These are phyloP conservation scores for Heteropelma amictum DNA, from an alignment of 2,888 invertebrate species.

Conservation along the genomic window DNA sequence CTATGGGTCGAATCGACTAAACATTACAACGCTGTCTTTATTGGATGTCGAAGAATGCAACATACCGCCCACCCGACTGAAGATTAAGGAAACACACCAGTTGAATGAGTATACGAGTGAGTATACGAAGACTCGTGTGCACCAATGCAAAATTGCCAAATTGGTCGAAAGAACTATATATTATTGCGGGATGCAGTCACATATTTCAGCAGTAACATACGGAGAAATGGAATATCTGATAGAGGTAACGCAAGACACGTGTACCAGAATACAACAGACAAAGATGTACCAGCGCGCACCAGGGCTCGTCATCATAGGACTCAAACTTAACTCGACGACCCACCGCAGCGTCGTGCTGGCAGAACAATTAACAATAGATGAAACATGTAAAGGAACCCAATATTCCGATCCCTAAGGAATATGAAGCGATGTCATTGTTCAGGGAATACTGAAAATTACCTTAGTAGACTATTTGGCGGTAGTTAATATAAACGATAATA, in stretches of 20 bases:
- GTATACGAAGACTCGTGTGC: no score
- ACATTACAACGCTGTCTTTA: slow-evolving; percentile 46
- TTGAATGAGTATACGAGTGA: slow-evolving; percentile 39
- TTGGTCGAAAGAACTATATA: slow-evolving; percentile 31
- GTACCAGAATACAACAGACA: slow-evolving; percentile 5
- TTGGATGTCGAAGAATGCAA: slow-evolving; percentile 44
- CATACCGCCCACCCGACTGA: slow-evolving; percentile 8
- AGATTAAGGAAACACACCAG: slow-evolving; percentile 7
- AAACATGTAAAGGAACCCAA: no score
- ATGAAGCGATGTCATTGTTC: slow-evolving; percentile 46
- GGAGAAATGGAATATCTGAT: slow-evolving; percentile 36
- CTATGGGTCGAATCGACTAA: slow-evolving; percentile 34
- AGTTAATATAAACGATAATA: slow-evolving; percentile 20
- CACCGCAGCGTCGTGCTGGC: slow-evolving; percentile 27
- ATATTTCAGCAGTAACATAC: slow-evolving; percentile 30
- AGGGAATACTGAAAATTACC: slow-evolving; percentile 26
- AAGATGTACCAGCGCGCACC: neutral
- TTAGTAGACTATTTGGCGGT: slow-evolving; percentile 14
- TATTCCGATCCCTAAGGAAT: slow-evolving; percentile 40
- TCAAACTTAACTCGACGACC: slow-evolving; percentile 2
- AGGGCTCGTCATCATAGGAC: neutral
- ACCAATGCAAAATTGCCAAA: slow-evolving; percentile 48
- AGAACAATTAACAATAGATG: no score
- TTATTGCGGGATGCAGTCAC: slow-evolving; percentile 51
- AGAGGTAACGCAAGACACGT: slow-evolving; percentile 7